Evolutionary conservation across 92 coral and sea anemone species (phyloP), one percentile per base, ranked within the genome.

Genomic region (Ricordea florida): DNA sequence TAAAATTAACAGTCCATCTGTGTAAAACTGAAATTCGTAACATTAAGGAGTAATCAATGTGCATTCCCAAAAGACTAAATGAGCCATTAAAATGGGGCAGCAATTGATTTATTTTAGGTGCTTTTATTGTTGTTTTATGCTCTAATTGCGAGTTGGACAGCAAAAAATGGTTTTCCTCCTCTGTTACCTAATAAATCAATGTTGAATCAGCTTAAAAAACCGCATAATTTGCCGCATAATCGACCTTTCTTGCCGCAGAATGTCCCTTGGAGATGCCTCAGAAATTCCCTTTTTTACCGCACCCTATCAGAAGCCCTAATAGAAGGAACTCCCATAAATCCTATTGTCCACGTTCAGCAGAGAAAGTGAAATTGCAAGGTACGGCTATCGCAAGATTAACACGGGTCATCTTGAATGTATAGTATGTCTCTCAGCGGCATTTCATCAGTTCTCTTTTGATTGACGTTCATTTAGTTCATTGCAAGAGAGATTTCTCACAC

Each of bases 171-270:
- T 21, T 69, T 16, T 69, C 17, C 69, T 35, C 63, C 76, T 50
- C 76, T 69, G 50, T 48, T 46, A 69, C 36, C 76, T 69, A 23
- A 41, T 18, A 41, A 62, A 62, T 35, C 32, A 62, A 36, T 9
- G 11, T 36, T 37, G 7, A 37, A 8, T 37, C n/a, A 37, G 44
- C 44, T 37, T n/a, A 37, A 37, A 62, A 62, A 62, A 14, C 23
- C 37, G 33, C 76, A 50, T 69, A 69, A 69, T 69, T 69, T 69
- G 63, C 50, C 47, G 51, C 76, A 69, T 69, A 51, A 69, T 69
- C 24, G 76, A 69, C 76, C 63, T 69, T 49, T 49, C 24, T 35
- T 69, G 63, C 37, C 50, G 62, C 63, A 69, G 3, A 51, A 51
- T 69, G 10, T 55, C 24, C 79, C 67, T n/a, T n/a, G n/a, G n/a